Base-by-base conservation (phyloP, 2,888 invertebrate species). In the Eilema caniola region DNA sequence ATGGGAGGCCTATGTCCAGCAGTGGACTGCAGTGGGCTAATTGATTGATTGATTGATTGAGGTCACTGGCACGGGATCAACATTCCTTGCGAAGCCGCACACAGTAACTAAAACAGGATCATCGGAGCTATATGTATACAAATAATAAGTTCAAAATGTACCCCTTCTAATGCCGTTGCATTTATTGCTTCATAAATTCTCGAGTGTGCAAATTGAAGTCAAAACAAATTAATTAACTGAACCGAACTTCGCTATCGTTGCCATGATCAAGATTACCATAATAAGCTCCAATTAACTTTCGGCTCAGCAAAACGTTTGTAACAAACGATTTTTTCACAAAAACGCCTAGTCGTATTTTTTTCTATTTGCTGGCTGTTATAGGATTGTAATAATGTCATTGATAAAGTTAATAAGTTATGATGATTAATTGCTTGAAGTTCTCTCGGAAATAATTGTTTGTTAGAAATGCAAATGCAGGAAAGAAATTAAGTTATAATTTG, bases 201-300 rank as follows among this genome's bases (percentile, higher is more conserved):
- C 69, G 56, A 56, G 63, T 66, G 62, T 67, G 72, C 70, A 73
- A 72, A 76, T 71, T 73, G 28, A 28, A 78, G 78, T 78, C 71
- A 69, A 60, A 41, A 69, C 64, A 69, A 81, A 73, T 79, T 71
- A 79, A 79, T 81, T 75, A 69, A 79, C 72, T 37, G 62, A 71
- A 61, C 68, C 61, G 47, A 76, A 76, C 69, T 68, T 74, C 66
- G 73, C 76, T 79, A 76, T 70, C 69, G 69, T 72, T 76, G 28
- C 67, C 62, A 72, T 78, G 76, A 81, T 78, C 64, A 65, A 20
- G 73, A 80, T 85, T 79, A 74, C 66, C 78, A 74, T 83, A 82
- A 78, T 78, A 79, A 73, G 72, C 74, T 77, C 72, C 81, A 80
- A 83, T 83, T 85, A 83, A 78, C 74, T 79, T 70, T 31, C 53